Base-by-base conservation (phyloP, 2,888 invertebrate species). In the Chrysina gloriosa region DNA sequence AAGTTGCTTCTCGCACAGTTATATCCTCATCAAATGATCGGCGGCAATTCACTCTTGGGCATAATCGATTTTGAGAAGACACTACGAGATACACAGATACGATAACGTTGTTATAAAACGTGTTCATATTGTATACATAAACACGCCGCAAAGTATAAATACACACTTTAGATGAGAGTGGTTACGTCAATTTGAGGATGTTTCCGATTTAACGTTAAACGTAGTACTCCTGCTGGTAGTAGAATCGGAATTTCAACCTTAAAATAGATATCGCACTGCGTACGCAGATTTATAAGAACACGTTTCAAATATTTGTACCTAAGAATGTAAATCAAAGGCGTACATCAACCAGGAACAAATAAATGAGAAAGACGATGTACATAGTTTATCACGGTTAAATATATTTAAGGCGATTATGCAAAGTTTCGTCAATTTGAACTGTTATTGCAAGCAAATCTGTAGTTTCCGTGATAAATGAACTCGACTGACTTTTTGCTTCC, bases 111-210 rank as follows among this genome's bases (percentile, higher is more conserved):
- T 29, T 54, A 34, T 25, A n/a, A 34, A 54, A 54, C 54, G 21
- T 34, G 54, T n/a, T 54, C 19, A 9, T 16, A 19, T 34, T 54
- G 34, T 34, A 54, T 54, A 54, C 34, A n/a, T n/a, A n/a, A n/a
- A n/a, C n/a, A 54, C 34, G n/a, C n/a, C 11, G 16, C 50, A 27
- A 54, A 16, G 19, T 54, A 54, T 54, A 54, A 54, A 54, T 54
- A 54, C 31, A n/a, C 31, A 3, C 21, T 29, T 52, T 11, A 16
- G 11, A 14, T 29, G 16, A 29, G 16, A 29, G 5, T 52, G 29
- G 23, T 9, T 21, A n/a, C 47, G 29, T 52, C 29, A 16, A 19
- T 52, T 52, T 52, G 11, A 11, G 11, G 29, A 21, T 11, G 14
- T 29, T 29, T 52, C 29, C 29, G 52, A 52, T 52, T 14, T 11